Evolutionary conservation across 1,140 invertebrate genomes (phyloP).

Genomic region (Ceratitis capitata): DNA sequence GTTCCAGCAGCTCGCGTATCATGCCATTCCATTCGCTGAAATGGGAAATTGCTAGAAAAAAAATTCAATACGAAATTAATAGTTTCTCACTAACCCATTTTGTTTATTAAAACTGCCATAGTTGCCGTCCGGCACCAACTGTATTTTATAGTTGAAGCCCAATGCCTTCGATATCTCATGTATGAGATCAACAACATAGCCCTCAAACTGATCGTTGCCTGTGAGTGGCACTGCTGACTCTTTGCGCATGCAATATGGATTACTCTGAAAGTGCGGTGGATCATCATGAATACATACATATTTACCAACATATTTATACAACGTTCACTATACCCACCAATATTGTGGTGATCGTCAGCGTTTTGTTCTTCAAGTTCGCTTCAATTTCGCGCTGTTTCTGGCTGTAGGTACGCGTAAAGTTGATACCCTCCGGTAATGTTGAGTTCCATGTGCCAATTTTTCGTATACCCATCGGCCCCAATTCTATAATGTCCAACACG

Average conservation of each 20-base stretch:
- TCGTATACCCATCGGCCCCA: slow-evolving; percentile 81
- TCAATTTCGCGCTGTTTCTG: slow-evolving; percentile 86
- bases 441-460: slow-evolving; percentile 92
- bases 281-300: neutral
- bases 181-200: slow-evolving; percentile 87
- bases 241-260: slow-evolving; percentile 91
- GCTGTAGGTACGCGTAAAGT: slow-evolving; percentile 88
- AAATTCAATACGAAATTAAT: neutral
- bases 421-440: slow-evolving; percentile 77
- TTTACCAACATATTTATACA: neutral
- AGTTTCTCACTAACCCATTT: slow-evolving; percentile 63
- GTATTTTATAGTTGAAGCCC: slow-evolving; percentile 91
- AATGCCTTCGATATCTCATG: slow-evolving; percentile 87
- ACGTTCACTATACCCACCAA: slow-evolving; percentile 75
- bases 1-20: slow-evolving; percentile 89
- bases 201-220: slow-evolving; percentile 89
- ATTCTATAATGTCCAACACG: slow-evolving; percentile 87
- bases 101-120: slow-evolving; percentile 82
- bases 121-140: slow-evolving; percentile 80
- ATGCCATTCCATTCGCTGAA: slow-evolving; percentile 91
- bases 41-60: neutral
- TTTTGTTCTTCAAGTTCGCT: slow-evolving; percentile 90
- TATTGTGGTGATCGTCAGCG: slow-evolving; percentile 90
- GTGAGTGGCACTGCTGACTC: slow-evolving; percentile 80
- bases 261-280: slow-evolving; percentile 73